These are phyloP conservation scores for Limnephilus auricula DNA, from an alignment of 2,888 invertebrate genomes.

Conservation along the genomic window DNA sequence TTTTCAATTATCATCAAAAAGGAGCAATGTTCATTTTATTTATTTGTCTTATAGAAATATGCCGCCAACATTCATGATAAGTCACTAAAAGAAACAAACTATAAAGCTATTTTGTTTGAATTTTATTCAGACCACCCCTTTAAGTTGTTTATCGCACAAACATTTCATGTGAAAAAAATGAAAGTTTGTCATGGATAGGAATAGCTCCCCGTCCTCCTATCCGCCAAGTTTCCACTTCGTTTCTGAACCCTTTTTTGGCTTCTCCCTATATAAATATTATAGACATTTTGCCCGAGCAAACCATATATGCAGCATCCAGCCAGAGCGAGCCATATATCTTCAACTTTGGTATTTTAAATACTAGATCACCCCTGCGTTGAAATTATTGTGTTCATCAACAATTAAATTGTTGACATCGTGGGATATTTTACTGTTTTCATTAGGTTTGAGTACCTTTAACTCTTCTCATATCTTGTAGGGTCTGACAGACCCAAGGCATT, in stretches of 20 bases:
- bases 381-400: neutral
- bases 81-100: neutral
- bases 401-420: neutral
- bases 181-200: constrained; percentile 10
- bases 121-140: neutral
- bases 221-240: constrained; percentile 40
- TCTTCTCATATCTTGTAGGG: too few relatives aligned
- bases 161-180: constrained; percentile 11
- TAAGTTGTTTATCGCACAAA: constrained; percentile 19
- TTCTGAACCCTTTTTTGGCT: constrained; percentile 4
- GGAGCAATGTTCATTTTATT: neutral
- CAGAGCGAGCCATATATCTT: neutral
- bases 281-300: constrained; percentile 1
- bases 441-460: too few relatives aligned
- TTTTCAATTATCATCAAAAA: neutral
- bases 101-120: neutral
- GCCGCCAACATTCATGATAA: neutral
- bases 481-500: too few relatives aligned
- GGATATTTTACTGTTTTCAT: too few relatives aligned
- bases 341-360: neutral
- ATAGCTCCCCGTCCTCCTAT: neutral
- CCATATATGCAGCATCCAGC: neutral
- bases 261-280: neutral
- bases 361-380: neutral
- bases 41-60: neutral